These are phyloP conservation scores for Uropetala carovei DNA, from an alignment of 2,888 invertebrate species.

Conservation along the genomic window DNA sequence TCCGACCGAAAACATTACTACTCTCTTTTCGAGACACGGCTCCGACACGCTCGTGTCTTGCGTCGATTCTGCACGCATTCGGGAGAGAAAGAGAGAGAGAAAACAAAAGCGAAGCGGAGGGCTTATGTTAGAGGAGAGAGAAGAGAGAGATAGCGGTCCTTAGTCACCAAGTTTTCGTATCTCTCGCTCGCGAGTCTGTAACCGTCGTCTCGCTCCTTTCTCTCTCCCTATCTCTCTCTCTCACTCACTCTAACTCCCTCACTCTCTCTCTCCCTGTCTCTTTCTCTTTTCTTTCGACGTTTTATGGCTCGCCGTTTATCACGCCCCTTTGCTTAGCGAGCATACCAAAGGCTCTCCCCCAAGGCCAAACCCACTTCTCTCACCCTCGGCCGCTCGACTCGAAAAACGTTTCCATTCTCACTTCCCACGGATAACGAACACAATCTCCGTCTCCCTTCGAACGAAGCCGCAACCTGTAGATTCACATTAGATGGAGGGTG, in stretches of 20 bases:
- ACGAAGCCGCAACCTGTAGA: slow-evolving; percentile 25
- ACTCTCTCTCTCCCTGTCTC: background rate
- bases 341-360: background rate
- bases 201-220: background rate
- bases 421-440: background rate
- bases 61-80: too few species aligned
- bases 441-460: background rate
- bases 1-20: too few species aligned
- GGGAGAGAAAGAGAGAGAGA: background rate
- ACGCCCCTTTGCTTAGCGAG: slow-evolving; percentile 43
- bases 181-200: background rate
- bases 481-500: background rate
- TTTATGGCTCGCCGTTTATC: slow-evolving; percentile 38
- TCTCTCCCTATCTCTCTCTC: background rate
- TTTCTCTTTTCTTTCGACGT: background rate
- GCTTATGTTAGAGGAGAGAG: too few species aligned
- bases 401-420: slow-evolving; percentile 2
- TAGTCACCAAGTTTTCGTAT: background rate
- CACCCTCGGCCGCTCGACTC: background rate
- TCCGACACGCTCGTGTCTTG: too few species aligned
- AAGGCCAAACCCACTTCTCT: background rate
- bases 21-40: too few species aligned
- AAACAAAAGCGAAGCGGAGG: background rate
- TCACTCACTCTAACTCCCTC: background rate
- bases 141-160: too few species aligned